A percentile compares a stretch with the other conserved stretches of the same genome.
These are phyloP conservation scores for Trichonephila clavipes DNA, from an alignment of 1,140 invertebrate species.

Conservation along the genomic window DNA sequence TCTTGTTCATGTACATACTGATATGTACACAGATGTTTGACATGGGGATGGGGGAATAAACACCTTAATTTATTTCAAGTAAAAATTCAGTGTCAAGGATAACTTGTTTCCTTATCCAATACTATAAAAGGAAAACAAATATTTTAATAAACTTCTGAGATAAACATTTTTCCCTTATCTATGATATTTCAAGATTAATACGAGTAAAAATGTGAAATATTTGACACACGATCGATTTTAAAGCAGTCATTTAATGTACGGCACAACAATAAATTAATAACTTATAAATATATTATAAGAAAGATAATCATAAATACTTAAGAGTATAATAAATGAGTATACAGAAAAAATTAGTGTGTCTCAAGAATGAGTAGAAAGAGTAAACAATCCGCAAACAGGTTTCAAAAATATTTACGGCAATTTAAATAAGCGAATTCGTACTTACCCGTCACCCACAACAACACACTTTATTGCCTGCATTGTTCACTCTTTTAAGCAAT, in stretches of 20 bases:
- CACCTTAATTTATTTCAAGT: too few species aligned
- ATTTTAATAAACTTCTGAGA: too few species aligned
- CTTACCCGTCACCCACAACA: slow-evolving; percentile 95
- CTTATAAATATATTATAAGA: neutral
- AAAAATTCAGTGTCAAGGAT: too few species aligned
- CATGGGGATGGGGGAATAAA: too few species aligned
- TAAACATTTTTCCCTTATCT: too few species aligned
- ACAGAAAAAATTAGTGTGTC: neutral
- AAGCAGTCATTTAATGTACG: neutral
- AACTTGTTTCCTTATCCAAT: too few species aligned
- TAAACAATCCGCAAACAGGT: neutral
- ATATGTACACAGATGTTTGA: too few species aligned
- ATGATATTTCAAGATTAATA: too few species aligned
- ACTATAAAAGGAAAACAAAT: too few species aligned
- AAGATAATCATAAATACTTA: neutral
- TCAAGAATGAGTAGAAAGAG: neutral
- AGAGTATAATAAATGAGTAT: neutral
- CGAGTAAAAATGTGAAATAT: too few species aligned
- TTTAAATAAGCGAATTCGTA: slow-evolving; percentile 78
- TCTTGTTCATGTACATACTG: too few species aligned
- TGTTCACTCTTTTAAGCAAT: slow-evolving; percentile 53
- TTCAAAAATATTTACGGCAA: neutral
- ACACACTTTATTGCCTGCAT: slow-evolving; percentile 98
- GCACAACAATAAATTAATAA: neutral
- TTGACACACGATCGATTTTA: neutral